Evolutionary conservation across 2,113 vertebrate species (phyloP).

Genomic region (Dicentrarchus labrax): DNA sequence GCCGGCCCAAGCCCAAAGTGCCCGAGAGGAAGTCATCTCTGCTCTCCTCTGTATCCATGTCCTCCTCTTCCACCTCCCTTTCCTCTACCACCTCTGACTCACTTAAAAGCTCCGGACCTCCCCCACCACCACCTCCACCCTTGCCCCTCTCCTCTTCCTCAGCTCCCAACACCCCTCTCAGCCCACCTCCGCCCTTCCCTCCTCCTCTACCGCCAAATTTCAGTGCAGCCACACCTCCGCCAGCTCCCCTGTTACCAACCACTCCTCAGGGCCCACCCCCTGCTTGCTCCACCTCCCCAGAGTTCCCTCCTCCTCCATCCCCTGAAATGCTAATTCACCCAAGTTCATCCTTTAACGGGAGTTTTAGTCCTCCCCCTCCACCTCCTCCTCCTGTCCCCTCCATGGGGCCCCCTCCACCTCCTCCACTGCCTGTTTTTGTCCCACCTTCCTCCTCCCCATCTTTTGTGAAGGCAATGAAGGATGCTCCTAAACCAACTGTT

Average conservation of each 20-base stretch:
- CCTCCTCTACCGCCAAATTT: constrained; percentile 59
- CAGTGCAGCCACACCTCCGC: constrained; percentile 34
- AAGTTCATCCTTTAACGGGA: constrained; percentile 73
- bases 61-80: constrained; percentile 96
- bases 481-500: constrained; percentile 61
- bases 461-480: constrained; percentile 82
- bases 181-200: constrained; percentile 71
- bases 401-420: constrained; percentile 57
- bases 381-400: constrained; percentile 66
- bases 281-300: constrained; percentile 81
- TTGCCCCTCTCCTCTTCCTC: constrained; percentile 58
- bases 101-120: constrained; percentile 76
- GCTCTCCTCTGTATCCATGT: constrained; percentile 91
- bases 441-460: constrained; percentile 78
- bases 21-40: constrained; percentile 98
- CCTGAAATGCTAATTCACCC: constrained; percentile 84
- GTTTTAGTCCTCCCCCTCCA: constrained; percentile 77
- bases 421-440: constrained; percentile 67
- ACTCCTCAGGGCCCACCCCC: constrained; percentile 61
- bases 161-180: constrained; percentile 68
- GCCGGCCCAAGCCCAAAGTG: constrained; percentile 91
- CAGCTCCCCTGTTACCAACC: constrained; percentile 56
- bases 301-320: constrained; percentile 88
- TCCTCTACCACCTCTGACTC: constrained; percentile 95
- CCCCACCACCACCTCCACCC: constrained; percentile 72